Evolutionary conservation across 2,888 invertebrate genomes (phyloP).

Genomic region (Microdon myrmicae): DNA sequence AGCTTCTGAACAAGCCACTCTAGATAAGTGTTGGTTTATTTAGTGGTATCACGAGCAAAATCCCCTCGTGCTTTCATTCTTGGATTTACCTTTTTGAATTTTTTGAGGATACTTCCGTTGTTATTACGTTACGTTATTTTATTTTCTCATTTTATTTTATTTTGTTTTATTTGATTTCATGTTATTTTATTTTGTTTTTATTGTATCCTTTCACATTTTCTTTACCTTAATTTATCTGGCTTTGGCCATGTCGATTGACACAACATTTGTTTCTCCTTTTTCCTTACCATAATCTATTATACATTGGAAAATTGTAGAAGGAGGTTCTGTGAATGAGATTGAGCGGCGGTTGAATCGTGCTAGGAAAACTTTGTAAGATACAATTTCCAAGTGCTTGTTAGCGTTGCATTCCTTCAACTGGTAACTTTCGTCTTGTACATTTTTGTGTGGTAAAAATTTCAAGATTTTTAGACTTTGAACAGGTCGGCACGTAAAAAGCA

Average conservation of each 20-base stretch:
- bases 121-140: constrained; percentile 25
- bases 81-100: constrained; percentile 1
- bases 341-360: too few species aligned
- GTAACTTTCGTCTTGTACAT: constrained; percentile 5
- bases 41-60: constrained; percentile 48
- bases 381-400: constrained; percentile 48
- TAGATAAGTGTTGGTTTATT: constrained; percentile 51
- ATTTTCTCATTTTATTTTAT: too few species aligned
- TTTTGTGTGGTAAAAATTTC: constrained; percentile 12
- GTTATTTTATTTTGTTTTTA: constrained; percentile 15
- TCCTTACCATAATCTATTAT: constrained; percentile 8
- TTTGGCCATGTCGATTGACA: constrained; percentile 43
- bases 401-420: constrained; percentile 35
- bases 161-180: too few species aligned
- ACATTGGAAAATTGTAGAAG: constrained; percentile 1
- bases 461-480: background rate
- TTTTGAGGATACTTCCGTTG: constrained; percentile 29
- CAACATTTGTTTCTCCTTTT: constrained; percentile 7
- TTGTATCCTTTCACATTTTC: constrained; percentile 5
- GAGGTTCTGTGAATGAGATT: too few species aligned
- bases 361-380: constrained; percentile 32
- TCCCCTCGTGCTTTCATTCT: constrained; percentile 26
- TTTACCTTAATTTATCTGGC: constrained; percentile 42
- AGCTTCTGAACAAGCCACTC: constrained; percentile 46
- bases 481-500: background rate